These are phyloP conservation scores for Leistus spinibarbis DNA, from an alignment of 2,888 invertebrate species.

Conservation along the genomic window DNA sequence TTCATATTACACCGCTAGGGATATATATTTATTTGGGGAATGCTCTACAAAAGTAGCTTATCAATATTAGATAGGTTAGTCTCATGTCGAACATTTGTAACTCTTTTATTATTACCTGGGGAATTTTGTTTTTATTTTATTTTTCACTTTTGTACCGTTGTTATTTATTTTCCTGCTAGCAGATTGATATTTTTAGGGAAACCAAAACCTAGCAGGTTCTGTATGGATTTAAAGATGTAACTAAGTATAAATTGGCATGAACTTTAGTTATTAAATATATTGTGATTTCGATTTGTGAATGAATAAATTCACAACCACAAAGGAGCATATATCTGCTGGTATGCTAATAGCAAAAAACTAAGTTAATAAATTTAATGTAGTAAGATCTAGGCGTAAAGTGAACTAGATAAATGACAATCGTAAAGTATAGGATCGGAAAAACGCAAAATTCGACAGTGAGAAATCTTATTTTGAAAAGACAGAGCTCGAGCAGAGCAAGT, in stretches of 20 bases:
- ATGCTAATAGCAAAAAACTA: too few relatives aligned
- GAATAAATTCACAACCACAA: too few relatives aligned
- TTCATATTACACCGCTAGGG: conserved; percentile 10
- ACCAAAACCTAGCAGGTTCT: too few relatives aligned
- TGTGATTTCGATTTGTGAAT: too few relatives aligned
- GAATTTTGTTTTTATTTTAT: conserved; percentile 19
- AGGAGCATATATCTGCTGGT: too few relatives aligned
- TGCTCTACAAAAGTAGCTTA: neutral
- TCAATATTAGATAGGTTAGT: conserved; percentile 30
- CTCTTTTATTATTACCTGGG: conserved; percentile 30
- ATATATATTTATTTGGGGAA: neutral
- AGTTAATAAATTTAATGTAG: neutral
- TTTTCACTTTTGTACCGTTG: neutral
- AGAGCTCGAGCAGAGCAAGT: neutral
- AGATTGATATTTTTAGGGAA: too few relatives aligned
- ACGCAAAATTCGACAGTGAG: neutral
- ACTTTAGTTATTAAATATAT: too few relatives aligned
- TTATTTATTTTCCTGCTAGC: neutral
- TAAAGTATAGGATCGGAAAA: neutral
- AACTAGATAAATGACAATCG: neutral
- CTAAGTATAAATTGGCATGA: too few relatives aligned
- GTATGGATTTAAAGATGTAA: too few relatives aligned
- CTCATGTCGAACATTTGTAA: conserved; percentile 25
- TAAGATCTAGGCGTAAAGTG: too few relatives aligned
- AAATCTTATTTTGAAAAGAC: neutral